A percentile compares a stretch with the other conserved stretches of the same genome.
Conservation (phyloP, 2,888 invertebrate genomes). For the Drosophila helvetica region DNA sequence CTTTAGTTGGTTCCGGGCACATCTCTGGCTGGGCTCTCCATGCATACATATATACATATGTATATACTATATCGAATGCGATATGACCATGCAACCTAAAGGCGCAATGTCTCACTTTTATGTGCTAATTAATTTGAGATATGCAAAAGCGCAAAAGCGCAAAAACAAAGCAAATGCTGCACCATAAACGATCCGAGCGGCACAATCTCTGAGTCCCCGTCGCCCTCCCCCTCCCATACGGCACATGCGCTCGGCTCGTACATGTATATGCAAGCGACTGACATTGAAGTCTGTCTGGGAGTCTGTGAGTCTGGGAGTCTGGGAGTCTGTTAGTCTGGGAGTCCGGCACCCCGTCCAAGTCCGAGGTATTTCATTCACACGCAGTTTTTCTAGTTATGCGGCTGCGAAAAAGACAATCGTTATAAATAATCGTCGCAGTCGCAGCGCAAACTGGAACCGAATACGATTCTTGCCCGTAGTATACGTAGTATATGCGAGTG, state of each 20-base stretch:
- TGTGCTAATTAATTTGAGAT: slow-evolving; percentile 55
- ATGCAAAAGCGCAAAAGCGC: slow-evolving; percentile 51
- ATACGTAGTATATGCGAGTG: neutral
- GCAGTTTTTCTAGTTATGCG: slow-evolving; percentile 54
- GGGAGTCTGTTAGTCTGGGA: slow-evolving; percentile 9
- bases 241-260: neutral
- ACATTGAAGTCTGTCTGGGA: slow-evolving; percentile 34
- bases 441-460: slow-evolving; percentile 31
- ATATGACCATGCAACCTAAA: slow-evolving; percentile 4
- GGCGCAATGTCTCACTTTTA: slow-evolving; percentile 19
- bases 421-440: slow-evolving; percentile 8
- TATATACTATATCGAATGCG: slow-evolving; percentile 4
- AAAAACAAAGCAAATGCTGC: slow-evolving; percentile 25
- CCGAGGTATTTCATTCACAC: slow-evolving; percentile 47
- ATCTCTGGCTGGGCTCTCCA: no score
- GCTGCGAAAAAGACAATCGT: slow-evolving; percentile 39
- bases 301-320: no score
- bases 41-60: no score
- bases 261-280: slow-evolving; percentile 23
- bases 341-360: slow-evolving; percentile 23
- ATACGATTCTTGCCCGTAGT: slow-evolving; percentile 26
- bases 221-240: neutral
- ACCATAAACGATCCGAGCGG: slow-evolving; percentile 27
- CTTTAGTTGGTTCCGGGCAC: no score
- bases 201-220: neutral